phyloP scores from a whole-genome alignment of 2,113 vertebrate species.

The Sialia sialis region DNA sequence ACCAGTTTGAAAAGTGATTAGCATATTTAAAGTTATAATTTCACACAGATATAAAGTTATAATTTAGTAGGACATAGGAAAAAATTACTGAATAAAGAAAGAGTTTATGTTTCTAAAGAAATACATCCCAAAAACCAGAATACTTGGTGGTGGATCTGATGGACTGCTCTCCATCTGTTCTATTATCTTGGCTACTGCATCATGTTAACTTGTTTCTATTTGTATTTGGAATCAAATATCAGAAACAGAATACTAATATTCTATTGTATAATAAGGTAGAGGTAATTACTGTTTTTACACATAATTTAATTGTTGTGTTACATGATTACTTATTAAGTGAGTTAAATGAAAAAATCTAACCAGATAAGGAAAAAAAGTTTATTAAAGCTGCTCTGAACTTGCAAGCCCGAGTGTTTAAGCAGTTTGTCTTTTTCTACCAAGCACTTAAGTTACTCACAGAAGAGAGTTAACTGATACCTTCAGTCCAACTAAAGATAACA shows the following conservation, averaged over 20 bases:
- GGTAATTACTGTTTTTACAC: neutral
- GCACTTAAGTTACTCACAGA: neutral
- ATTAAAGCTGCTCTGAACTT: neutral
- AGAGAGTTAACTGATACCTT: slow-evolving; percentile 74
- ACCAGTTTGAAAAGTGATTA: slow-evolving; percentile 10
- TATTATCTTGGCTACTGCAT: neutral
- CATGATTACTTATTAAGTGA: fast-evolving
- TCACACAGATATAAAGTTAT: too few relatives aligned
- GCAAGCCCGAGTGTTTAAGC: neutral
- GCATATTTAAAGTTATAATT: neutral
- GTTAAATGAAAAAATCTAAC: neutral
- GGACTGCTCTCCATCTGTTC: neutral
- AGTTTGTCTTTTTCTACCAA: neutral
- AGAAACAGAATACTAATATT: neutral
- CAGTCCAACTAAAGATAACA: slow-evolving; percentile 90
- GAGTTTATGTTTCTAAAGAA: neutral
- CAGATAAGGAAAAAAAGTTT: neutral
- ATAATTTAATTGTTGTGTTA: neutral
- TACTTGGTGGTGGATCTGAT: neutral
- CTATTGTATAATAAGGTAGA: neutral
- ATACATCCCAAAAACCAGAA: neutral
- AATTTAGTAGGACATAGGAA: neutral
- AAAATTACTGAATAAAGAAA: neutral
- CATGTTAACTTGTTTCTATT: neutral
- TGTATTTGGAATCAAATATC: neutral